Percentiles rank a stretch among this genome's conserved stretches.
Evolutionary conservation across 2,888 invertebrate genomes (phyloP).

Genomic region (Drosophila demipolita): DNA sequence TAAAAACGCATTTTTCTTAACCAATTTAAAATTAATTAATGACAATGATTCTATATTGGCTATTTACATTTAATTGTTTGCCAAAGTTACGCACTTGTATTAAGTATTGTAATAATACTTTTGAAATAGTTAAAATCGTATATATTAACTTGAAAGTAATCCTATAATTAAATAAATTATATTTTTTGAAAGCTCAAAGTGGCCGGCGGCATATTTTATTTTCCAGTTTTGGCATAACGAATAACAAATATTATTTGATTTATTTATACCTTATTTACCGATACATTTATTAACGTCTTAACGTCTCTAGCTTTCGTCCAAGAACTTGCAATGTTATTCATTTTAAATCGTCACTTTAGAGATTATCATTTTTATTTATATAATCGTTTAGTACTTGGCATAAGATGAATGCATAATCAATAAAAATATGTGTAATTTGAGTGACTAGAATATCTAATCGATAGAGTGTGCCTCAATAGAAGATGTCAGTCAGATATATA

Average conservation of each 20-base stretch:
- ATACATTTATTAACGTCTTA: background rate
- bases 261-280: background rate
- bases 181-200: background rate
- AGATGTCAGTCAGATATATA: background rate
- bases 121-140: background rate
- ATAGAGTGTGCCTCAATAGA: background rate
- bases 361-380: background rate
- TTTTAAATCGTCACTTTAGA: background rate
- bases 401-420: background rate
- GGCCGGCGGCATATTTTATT: background rate
- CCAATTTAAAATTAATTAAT: background rate
- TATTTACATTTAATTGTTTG: background rate
- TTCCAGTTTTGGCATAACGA: background rate
- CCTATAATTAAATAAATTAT: background rate
- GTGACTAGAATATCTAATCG: background rate
- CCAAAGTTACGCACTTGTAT: background rate
- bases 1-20: constrained; percentile 1
- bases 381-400: background rate
- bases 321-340: background rate
- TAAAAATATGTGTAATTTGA: background rate
- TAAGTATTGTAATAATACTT: background rate
- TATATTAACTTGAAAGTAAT: background rate
- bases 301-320: background rate
- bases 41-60: constrained; percentile 3
- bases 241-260: background rate